Evolutionary conservation across 2,113 vertebrate species (phyloP), one percentile per base, ranked within the genome.

Genomic region (Himantopus leucocephalus): DNA sequence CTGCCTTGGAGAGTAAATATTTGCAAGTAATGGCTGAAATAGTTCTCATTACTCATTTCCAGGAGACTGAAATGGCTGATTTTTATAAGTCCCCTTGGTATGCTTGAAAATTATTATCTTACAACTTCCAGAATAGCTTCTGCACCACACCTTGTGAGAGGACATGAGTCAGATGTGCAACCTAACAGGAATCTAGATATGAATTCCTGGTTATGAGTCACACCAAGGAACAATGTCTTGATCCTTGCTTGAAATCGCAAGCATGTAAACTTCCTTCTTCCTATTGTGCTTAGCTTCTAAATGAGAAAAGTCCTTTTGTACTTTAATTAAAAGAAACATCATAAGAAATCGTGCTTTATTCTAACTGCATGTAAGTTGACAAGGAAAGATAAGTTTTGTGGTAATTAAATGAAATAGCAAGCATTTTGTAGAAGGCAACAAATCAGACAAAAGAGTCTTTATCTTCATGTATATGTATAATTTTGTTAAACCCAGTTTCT

Each of bases 161-260:
- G 93, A 95, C 91, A 92, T 97, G 96, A 97, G 91, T 97, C 95
- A 97, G 91, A 94, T 79, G 63, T 96, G 34, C 86, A 93, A 66
- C 70, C 90, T 45, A 95, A 97, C 93, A 96, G 96, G 92, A 97
- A 97, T 94, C 63, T 84, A 81, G 75, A 89, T 79, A 55, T 95
- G 87, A 96, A 96, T 98, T 96, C 95, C 96, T 97, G 96, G 83
- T 91, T 96, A 90, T 93, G 86, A 96, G 66, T 97, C 96, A 97
- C 26, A 10, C 39, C 80, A 45, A 93, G 43, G 76, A 96, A 96
- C 95, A 96, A 95, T 92, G 85, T 88, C 75, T 91, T 96, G 75
- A 83, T 96, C 73, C 34, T 91, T 79, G 62, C 76, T 93, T 96
- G 71, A 91, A 73, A 63, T 52, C 4, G 1, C 50, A 89, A 88